These are phyloP conservation scores for Jacana jacana DNA, from an alignment of 2,113 vertebrate genomes.

Conservation along the genomic window DNA sequence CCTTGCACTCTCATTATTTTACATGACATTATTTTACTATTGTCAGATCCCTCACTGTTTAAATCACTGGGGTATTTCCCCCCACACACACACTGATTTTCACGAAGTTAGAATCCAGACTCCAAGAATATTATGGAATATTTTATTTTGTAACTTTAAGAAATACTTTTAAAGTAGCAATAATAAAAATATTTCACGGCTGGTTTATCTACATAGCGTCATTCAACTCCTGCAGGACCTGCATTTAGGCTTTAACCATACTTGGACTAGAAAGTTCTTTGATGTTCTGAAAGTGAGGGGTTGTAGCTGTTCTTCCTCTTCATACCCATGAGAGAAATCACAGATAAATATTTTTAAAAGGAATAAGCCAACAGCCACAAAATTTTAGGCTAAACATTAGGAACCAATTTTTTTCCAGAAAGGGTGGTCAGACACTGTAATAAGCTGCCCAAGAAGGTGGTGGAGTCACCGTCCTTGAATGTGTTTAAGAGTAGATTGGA, in stretches of 20 bases:
- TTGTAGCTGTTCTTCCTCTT: not conserved
- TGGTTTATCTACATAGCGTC: not conserved
- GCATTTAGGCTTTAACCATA: not conserved
- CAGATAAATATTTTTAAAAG: not conserved
- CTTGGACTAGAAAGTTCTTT: not conserved
- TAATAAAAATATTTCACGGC: not conserved
- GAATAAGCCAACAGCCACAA: not conserved
- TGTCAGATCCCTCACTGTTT: not conserved
- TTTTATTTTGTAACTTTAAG: not conserved
- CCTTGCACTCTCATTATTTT: conserved; percentile 33
- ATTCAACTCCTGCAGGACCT: not conserved
- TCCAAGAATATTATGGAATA: not conserved
- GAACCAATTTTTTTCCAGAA: too few relatives aligned
- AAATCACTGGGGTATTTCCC: not conserved
- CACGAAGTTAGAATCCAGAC: not conserved
- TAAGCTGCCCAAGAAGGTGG: too few relatives aligned
- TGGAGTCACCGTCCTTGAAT: too few relatives aligned
- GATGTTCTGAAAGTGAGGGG: not conserved
- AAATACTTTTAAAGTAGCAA: not conserved
- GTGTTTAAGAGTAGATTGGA: too few relatives aligned
- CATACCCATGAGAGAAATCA: not conserved
- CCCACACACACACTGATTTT: not conserved
- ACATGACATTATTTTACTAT: not conserved
- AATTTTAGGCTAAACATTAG: too few relatives aligned
- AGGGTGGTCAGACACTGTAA: too few relatives aligned